These are phyloP conservation scores for Anarhynchus alexandrinus DNA, from an alignment of 2,113 vertebrate genomes.

Conservation along the genomic window DNA sequence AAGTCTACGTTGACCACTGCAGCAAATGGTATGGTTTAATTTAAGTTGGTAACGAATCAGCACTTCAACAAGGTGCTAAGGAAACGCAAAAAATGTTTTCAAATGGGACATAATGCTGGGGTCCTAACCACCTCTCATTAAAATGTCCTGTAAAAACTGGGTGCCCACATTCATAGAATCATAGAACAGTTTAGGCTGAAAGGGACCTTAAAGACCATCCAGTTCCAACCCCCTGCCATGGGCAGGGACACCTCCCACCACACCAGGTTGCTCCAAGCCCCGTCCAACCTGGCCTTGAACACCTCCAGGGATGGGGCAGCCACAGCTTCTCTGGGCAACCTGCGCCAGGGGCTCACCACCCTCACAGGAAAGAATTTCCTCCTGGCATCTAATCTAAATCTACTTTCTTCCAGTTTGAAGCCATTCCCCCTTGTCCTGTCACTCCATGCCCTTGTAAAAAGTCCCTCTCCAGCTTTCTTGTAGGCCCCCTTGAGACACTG, in stretches of 20 bases:
- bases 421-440: background rate
- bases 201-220: background rate
- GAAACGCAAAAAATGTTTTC: background rate
- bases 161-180: background rate
- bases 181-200: background rate
- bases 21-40: background rate
- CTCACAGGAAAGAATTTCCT: background rate
- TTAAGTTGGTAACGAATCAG: no score
- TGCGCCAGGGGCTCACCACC: background rate
- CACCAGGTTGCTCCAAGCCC: background rate
- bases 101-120: background rate
- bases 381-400: background rate
- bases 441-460: no score
- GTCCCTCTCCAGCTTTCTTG: background rate
- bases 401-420: no score
- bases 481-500: background rate
- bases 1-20: accelerated
- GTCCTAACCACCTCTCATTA: background rate
- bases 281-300: background rate
- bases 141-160: background rate
- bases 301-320: background rate
- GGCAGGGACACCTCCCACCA: background rate
- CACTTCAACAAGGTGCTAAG: no score
- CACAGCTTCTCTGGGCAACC: background rate
- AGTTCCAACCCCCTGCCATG: background rate